Evolutionary conservation across 2,888 invertebrate species (phyloP).

Genomic region (Apoda limacodes): DNA sequence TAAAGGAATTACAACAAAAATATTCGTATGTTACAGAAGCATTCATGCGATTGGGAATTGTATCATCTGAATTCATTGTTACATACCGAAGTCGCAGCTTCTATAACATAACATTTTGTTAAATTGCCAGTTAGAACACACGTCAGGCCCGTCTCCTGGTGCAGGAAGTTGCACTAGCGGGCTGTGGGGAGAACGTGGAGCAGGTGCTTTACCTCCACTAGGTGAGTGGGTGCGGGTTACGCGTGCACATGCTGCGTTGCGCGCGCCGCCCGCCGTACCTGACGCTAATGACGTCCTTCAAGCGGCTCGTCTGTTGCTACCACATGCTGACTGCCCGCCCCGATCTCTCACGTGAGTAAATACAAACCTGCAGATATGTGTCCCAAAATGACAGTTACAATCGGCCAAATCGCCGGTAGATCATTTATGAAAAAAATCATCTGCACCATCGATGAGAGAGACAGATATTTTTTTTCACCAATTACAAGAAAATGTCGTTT

Average conservation of each 20-base stretch:
- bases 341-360: constrained; percentile 74
- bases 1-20: too few species aligned
- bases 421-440: too few species aligned
- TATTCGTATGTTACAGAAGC: too few species aligned
- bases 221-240: constrained; percentile 92
- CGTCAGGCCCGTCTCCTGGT: constrained; percentile 27
- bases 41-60: too few species aligned
- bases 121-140: constrained; percentile 80
- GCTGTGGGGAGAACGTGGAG: constrained; percentile 87
- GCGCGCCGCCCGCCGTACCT: constrained; percentile 81
- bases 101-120: too few species aligned
- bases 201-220: constrained; percentile 88
- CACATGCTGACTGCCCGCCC: constrained; percentile 91
- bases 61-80: too few species aligned
- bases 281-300: constrained; percentile 91
- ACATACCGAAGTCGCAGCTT: too few species aligned
- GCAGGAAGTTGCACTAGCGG: constrained; percentile 45
- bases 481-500: too few species aligned
- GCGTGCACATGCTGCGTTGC: constrained; percentile 84
- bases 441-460: too few species aligned
- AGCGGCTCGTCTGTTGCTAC: constrained; percentile 85
- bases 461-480: too few species aligned
- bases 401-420: too few species aligned
- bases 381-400: neutral
- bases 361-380: neutral